Evolutionary conservation across 2,797 vertebrate species (phyloP).

Genomic region (Sebastes flavidus): DNA sequence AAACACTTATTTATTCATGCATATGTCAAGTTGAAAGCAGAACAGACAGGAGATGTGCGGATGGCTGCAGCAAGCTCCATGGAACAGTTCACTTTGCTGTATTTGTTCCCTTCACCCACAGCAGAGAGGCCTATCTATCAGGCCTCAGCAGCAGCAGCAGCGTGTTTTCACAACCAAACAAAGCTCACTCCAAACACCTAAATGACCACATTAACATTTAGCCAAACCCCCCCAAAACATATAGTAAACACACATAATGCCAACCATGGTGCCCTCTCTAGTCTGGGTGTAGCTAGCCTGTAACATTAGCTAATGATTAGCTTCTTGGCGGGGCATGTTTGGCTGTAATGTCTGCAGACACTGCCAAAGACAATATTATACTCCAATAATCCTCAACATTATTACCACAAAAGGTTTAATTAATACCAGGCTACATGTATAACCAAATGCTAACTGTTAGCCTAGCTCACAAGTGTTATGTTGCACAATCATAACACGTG

Average conservation of each 20-base stretch:
- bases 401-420: neutral
- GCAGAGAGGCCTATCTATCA: slow-evolving; percentile 65
- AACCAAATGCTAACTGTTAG: neutral
- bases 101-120: slow-evolving; percentile 10
- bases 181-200: neutral
- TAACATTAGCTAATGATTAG: slow-evolving; percentile 34
- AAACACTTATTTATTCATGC: neutral
- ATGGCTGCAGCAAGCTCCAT: neutral
- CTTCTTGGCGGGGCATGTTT: slow-evolving; percentile 61
- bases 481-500: too few species aligned
- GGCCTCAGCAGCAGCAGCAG: slow-evolving; percentile 67
- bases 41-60: neutral
- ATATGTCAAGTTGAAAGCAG: neutral
- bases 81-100: slow-evolving; percentile 2
- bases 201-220: neutral
- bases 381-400: neutral
- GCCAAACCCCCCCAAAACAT: too few species aligned
- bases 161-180: slow-evolving; percentile 48
- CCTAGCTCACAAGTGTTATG: too few species aligned
- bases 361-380: neutral
- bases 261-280: neutral
- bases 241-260: neutral
- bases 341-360: slow-evolving; percentile 25
- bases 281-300: slow-evolving; percentile 22
- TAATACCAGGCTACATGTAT: too few species aligned